Percentiles rank a stretch among this genome's conserved stretches.
These are phyloP conservation scores for Murina feae DNA, from an alignment of 2,113 vertebrate species.

Conservation along the genomic window DNA sequence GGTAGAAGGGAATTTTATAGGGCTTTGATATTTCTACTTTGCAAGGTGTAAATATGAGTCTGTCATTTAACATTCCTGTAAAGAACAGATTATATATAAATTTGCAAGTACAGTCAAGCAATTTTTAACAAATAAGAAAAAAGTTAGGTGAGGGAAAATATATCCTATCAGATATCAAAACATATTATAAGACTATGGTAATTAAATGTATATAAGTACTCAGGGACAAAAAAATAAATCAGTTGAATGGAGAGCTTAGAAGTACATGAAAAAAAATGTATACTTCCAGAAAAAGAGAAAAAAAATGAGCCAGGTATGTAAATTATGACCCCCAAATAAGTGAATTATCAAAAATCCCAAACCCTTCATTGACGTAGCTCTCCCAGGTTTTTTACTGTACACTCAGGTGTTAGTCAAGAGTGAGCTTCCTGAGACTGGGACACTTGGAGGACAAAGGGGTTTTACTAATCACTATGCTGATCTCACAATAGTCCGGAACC, in stretches of 20 bases:
- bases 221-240: not conserved
- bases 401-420: not conserved
- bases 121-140: constrained; percentile 38
- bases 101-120: constrained; percentile 17
- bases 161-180: not conserved
- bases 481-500: not conserved
- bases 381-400: not conserved
- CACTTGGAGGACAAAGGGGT: not conserved
- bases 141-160: constrained; percentile 1
- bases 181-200: not conserved
- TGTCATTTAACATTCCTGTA: not conserved
- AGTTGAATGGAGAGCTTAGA: not conserved
- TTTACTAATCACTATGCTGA: not conserved
- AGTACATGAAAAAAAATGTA: not conserved
- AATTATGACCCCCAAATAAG: not conserved
- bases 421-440: not conserved
- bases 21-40: constrained; percentile 38
- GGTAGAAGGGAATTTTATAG: constrained; percentile 17
- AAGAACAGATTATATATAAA: constrained; percentile 1
- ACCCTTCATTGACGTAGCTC: not conserved
- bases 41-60: constrained; percentile 37
- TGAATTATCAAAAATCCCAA: constrained; percentile 27
- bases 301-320: not conserved
- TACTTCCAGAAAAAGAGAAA: not conserved
- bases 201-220: not conserved